A percentile compares a stretch with the other conserved stretches of the same genome.
Evolutionary conservation across 2,113 vertebrate species (phyloP).

Genomic region (Upupa epops): DNA sequence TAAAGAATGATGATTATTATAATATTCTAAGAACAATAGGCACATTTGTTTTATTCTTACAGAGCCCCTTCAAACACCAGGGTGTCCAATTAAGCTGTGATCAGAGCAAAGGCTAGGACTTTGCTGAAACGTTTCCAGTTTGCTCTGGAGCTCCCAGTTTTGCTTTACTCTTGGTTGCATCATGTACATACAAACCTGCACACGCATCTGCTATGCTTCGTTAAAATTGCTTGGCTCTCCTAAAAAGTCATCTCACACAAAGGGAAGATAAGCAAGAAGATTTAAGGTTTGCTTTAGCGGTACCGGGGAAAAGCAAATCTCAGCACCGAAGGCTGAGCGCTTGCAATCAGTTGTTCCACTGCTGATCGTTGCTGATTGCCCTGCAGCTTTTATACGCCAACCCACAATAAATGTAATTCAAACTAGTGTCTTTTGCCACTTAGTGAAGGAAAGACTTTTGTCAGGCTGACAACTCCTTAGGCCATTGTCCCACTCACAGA

Average conservation of each 20-base stretch:
- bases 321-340: constrained; percentile 5
- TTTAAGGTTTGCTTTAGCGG: constrained; percentile 25
- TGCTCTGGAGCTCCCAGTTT: background rate
- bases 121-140: constrained; percentile 18
- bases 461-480: background rate
- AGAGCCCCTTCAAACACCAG: constrained; percentile 17
- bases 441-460: background rate
- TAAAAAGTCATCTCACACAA: background rate
- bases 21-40: constrained; percentile 53
- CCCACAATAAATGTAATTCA: constrained; percentile 30
- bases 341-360: background rate
- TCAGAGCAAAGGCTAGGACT: background rate
- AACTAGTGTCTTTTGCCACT: constrained; percentile 38
- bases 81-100: constrained; percentile 43
- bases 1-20: constrained; percentile 54
- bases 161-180: background rate
- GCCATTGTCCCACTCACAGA: background rate
- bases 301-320: background rate
- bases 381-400: constrained; percentile 48
- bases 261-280: background rate
- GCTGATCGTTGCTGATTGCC: constrained; percentile 17
- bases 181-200: background rate
- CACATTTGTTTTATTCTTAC: constrained; percentile 58
- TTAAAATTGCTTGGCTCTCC: background rate
- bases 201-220: background rate